Conservation (phyloP, 2,113 vertebrate genomes). For the Zeus faber region DNA sequence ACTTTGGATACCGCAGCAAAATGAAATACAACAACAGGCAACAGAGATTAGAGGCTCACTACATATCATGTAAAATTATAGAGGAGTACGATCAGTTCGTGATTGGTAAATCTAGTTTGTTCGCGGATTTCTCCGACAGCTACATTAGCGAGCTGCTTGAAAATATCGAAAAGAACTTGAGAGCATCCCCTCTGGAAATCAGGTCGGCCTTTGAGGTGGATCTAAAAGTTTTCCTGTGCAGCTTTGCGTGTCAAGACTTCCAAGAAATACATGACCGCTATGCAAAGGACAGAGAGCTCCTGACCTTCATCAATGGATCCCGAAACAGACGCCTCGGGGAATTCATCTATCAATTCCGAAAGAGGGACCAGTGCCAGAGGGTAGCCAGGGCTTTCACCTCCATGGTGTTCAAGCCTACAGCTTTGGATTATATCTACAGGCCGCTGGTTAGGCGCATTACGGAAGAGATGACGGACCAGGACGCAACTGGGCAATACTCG, state of each 20-base stretch:
- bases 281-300: constrained; percentile 53
- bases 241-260: constrained; percentile 57
- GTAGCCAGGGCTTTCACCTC: constrained; percentile 53
- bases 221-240: constrained; percentile 62
- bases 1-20: constrained; percentile 67
- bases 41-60: constrained; percentile 46
- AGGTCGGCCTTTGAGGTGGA: constrained; percentile 59
- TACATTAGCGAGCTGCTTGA: constrained; percentile 64
- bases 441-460: constrained; percentile 48
- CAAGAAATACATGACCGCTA: constrained; percentile 60
- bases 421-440: constrained; percentile 53
- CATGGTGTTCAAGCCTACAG: constrained; percentile 62
- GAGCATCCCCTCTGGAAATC: constrained; percentile 41
- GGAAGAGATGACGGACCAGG: constrained; percentile 48
- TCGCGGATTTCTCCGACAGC: constrained; percentile 62
- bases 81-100: constrained; percentile 54
- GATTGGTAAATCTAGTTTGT: constrained; percentile 39
- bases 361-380: constrained; percentile 65
- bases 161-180: constrained; percentile 59
- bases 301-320: constrained; percentile 38
- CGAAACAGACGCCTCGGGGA: constrained; percentile 37
- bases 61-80: constrained; percentile 33
- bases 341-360: constrained; percentile 65
- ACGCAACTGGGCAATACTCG: constrained; percentile 31
- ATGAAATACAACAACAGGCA: constrained; percentile 54